Evolutionary conservation across 1,140 invertebrate species (phyloP), one percentile per base, ranked within the genome.

Genomic region (Oppia nitens): DNA sequence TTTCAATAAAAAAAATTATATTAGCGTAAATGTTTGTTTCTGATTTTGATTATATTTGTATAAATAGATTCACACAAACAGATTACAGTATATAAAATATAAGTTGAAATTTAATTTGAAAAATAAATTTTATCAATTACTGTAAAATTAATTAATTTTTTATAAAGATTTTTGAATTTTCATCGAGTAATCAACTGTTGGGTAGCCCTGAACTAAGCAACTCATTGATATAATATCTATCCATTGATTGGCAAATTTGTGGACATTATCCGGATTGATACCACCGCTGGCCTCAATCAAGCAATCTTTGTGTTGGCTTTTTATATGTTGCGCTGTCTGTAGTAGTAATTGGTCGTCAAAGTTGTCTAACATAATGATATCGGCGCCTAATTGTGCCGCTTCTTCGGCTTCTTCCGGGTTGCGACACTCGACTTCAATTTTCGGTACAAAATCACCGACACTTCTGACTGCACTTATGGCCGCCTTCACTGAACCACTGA

Each of bases 311-410:
- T 65, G 70, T 27, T 66, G 60, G 1, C 62, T 32, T 59, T 75
- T 75, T 4, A 76, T 25, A 11, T 58, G 50, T 26, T 62, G 32
- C 17, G 73, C 67, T 47, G 67, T 60, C 50, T 65, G 53, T 3
- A 63, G 47, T 12, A 70, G 51, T 47, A 67, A 67, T 25, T 63
- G 21, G 20, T 72, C 66, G 17, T 66, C 62, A 61, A 74, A 74
- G 61, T 76, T 75, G 57, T 76, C 74, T n/a, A 76, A 63, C 73
- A 76, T 75, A 2, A 76, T 63, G 26, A 76, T 66, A 57, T 76
- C 73, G 62, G 65, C 64, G 23, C 72, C 73, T 9, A 71, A 68
- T 32, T 56, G 32, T 1, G 70, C 70, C 23, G 73, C 73, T 63
- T 73, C 68, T 17, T 62, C 20, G 6, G 71, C 74, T 55, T 74